A percentile compares a stretch with the other conserved stretches of the same genome.
These are phyloP conservation scores for Amphiprion clarkii DNA, from an alignment of 2,797 vertebrate genomes.

Conservation along the genomic window DNA sequence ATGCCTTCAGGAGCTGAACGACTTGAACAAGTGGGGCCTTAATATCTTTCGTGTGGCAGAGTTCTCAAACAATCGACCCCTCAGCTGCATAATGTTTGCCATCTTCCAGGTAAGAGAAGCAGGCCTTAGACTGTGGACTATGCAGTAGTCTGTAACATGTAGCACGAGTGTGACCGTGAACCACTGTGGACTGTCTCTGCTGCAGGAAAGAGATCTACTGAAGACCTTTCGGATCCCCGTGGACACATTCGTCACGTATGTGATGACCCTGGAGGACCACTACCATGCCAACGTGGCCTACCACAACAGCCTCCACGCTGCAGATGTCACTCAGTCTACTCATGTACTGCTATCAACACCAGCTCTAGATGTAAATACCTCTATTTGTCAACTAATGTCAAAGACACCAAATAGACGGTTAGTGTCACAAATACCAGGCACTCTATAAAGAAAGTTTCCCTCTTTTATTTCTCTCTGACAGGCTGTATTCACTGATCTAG, in stretches of 20 bases:
- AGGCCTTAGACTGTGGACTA: background rate
- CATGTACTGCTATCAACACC: constrained; percentile 95
- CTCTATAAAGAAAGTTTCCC: background rate
- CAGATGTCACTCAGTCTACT: constrained; percentile 95
- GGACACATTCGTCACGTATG: constrained; percentile 93
- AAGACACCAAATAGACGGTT: background rate
- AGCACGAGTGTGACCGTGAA: constrained; percentile 7
- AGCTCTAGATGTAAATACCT: constrained; percentile 87
- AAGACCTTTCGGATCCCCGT: constrained; percentile 93
- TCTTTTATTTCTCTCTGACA: constrained; percentile 61
- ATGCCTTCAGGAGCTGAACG: constrained; percentile 89
- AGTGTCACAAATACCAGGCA: background rate
- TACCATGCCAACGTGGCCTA: constrained; percentile 96
- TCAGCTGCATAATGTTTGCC: constrained; percentile 94
- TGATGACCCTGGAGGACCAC: constrained; percentile 95
- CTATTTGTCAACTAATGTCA: too few relatives aligned
- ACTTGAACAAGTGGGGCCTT: constrained; percentile 97
- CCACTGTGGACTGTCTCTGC: constrained; percentile 7
- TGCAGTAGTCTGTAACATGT: background rate
- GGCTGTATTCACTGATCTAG: constrained; percentile 95
- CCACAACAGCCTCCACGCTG: constrained; percentile 96
- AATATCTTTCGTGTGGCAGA: constrained; percentile 95
- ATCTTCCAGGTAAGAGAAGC: constrained; percentile 90
- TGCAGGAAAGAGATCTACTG: constrained; percentile 92
- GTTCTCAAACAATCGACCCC: constrained; percentile 92